Conservation (phyloP, 1,140 invertebrate species). For the Caerostris darwini region DNA sequence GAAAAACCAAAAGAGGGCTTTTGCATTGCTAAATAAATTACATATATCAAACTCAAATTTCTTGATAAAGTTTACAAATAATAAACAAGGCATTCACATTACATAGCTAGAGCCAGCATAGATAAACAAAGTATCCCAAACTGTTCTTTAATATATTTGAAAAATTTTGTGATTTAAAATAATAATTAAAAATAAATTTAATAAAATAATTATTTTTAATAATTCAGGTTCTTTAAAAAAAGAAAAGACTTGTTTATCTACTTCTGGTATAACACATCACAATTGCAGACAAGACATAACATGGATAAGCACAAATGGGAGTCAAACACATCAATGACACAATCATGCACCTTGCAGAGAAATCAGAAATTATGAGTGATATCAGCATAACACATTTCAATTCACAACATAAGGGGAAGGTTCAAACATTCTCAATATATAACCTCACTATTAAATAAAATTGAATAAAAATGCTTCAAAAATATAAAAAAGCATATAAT, state of each 20-base stretch:
- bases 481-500: no score
- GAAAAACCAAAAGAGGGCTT: no score
- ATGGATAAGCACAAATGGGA: neutral
- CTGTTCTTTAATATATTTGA: neutral
- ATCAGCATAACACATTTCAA: no score
- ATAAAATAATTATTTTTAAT: neutral
- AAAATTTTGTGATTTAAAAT: neutral
- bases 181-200: neutral
- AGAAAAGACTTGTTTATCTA: neutral
- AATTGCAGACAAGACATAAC: neutral
- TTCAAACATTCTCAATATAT: no score
- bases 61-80: no score
- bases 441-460: no score
- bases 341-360: neutral
- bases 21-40: no score
- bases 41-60: no score
- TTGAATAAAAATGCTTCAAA: no score
- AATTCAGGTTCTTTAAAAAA: neutral
- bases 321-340: neutral
- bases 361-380: no score
- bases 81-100: slow-evolving; percentile 19
- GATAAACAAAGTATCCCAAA: neutral
- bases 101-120: neutral
- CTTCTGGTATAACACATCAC: neutral
- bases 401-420: no score